phyloP scores from a whole-genome alignment of 2,888 invertebrate species.

The Byasa hedistus region DNA sequence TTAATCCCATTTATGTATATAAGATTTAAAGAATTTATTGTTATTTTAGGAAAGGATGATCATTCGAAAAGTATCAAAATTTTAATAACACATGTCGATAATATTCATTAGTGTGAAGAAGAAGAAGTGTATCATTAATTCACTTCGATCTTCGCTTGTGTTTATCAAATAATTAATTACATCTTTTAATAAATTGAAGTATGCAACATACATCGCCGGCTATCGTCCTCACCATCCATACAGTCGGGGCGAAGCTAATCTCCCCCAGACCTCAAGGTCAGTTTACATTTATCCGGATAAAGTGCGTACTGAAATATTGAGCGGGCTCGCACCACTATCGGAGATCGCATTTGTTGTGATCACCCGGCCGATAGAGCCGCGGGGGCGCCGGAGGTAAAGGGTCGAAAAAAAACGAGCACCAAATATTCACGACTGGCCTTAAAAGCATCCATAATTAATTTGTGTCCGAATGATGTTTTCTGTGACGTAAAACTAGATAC shows the following conservation, averaged over 20 bases:
- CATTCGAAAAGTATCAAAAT: too few relatives aligned
- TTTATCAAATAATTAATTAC: conserved; percentile 16
- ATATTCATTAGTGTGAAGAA: too few relatives aligned
- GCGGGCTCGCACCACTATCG: conserved; percentile 57
- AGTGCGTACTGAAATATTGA: conserved; percentile 75
- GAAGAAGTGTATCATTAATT: too few relatives aligned
- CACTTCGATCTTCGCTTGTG: too few relatives aligned
- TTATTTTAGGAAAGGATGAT: too few relatives aligned
- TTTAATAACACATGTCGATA: too few relatives aligned
- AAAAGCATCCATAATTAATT: conserved; percentile 5
- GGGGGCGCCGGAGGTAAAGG: conserved; percentile 37
- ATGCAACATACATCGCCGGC: conserved; percentile 25
- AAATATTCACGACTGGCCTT: conserved; percentile 1
- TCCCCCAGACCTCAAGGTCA: conserved; percentile 54
- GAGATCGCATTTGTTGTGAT: conserved; percentile 73
- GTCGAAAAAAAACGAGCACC: conserved; percentile 38
- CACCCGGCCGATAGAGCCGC: conserved; percentile 50
- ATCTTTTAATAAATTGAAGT: conserved; percentile 16
- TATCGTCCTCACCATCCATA: conserved; percentile 15
- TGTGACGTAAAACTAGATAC: too few relatives aligned
- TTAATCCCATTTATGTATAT: too few relatives aligned
- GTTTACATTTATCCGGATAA: conserved; percentile 69
- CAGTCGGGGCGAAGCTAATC: conserved; percentile 45
- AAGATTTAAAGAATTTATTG: too few relatives aligned
- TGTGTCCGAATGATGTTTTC: background rate